Conservation (phyloP, 1,140 invertebrate genomes). For the Meloidogyne hapla region DNA sequence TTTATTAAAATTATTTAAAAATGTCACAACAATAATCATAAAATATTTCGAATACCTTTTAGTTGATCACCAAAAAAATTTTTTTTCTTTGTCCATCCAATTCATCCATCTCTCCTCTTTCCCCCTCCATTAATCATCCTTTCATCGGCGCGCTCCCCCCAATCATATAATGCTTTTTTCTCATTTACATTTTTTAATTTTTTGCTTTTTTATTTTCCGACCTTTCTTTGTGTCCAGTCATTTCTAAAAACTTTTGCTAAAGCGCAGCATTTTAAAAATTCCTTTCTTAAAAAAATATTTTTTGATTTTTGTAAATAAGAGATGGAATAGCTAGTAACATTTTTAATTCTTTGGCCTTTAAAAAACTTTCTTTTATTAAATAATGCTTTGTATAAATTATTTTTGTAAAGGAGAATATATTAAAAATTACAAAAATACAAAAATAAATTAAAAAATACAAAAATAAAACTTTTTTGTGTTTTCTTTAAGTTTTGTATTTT, state of each 20-base stretch:
- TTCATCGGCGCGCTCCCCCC: neutral
- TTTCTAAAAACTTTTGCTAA: neutral
- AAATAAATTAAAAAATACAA: too few relatives aligned
- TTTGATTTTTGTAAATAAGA: neutral
- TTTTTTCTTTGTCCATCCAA: too few relatives aligned
- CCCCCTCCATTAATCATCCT: too few relatives aligned
- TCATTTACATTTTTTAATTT: neutral
- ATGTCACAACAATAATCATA: too few relatives aligned
- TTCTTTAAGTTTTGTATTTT: too few relatives aligned
- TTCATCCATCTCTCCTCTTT: neutral
- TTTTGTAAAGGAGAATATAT: neutral
- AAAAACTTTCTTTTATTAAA: neutral
- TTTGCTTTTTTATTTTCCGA: neutral
- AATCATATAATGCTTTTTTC: neutral
- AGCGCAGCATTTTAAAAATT: neutral
- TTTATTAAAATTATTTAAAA: too few relatives aligned
- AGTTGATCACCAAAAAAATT: too few relatives aligned
- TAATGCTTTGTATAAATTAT: slow-evolving; percentile 1
- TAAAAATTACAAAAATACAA: too few relatives aligned
- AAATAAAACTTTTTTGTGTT: too few relatives aligned
- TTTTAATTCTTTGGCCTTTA: neutral
- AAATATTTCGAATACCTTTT: too few relatives aligned
- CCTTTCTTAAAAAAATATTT: neutral
- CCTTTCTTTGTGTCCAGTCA: neutral
- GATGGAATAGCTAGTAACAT: neutral